These are phyloP conservation scores for Sinhomidia bicolor DNA, from an alignment of 2,888 invertebrate genomes.

Conservation along the genomic window DNA sequence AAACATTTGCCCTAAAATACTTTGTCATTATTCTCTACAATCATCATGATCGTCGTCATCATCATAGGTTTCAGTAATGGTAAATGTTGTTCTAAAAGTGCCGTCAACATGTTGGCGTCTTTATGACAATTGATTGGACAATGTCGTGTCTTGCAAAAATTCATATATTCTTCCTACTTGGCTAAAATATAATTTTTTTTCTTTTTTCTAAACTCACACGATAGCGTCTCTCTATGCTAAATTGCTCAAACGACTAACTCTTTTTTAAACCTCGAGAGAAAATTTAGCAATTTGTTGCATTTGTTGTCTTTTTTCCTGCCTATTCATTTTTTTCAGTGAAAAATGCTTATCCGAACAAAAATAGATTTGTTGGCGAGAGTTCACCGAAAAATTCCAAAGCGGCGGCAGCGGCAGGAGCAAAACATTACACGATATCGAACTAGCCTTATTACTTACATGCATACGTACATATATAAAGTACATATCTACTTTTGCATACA, in stretches of 20 bases:
- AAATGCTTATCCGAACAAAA: constrained; percentile 36
- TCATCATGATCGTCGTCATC: not conserved
- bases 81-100: not conserved
- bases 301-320: not conserved
- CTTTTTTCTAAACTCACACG: not conserved
- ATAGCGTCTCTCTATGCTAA: no score
- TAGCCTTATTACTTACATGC: no score
- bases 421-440: no score
- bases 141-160: not conserved
- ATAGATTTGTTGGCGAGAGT: constrained; percentile 49
- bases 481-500: no score
- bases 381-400: not conserved
- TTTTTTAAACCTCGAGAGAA: no score
- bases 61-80: no score
- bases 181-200: not conserved
- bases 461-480: no score
- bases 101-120: not conserved
- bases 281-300: not conserved
- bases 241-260: no score
- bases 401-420: not conserved
- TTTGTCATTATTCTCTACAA: no score
- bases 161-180: not conserved
- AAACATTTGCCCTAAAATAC: constrained; percentile 9
- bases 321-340: not conserved
- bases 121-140: not conserved